Evolutionary conservation across 2,888 invertebrate genomes (phyloP), one percentile per base, ranked within the genome.

Genomic region (Harmothoe impar): DNA sequence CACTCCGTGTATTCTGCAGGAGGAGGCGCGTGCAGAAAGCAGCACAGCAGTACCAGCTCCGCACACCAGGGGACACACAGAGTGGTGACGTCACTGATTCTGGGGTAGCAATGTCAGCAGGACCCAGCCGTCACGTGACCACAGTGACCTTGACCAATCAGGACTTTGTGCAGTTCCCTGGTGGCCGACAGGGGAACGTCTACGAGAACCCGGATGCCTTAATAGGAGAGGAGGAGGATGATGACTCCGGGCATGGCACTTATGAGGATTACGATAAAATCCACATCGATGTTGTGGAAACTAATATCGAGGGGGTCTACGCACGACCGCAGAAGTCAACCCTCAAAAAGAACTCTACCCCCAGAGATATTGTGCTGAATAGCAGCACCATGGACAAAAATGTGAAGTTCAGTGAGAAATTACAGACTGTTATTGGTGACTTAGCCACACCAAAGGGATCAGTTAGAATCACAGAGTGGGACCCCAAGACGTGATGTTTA

Each of bases 381-480:
- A 72, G n/a, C 25, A n/a, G n/a, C n/a, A n/a, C n/a, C 25, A 72
- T 72, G 25, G 72, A 72, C 29, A 72, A 72, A 72, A 72, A 72
- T 15, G 72, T 72, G 29, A 72, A 72, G 25, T 72, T 72, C 17
- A 72, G 72, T 29, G 72, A 29, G 25, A 29, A n/a, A 15, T 15
- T 72, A 29, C 72, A 72, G 1, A 72, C 72, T 72, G 31, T 72
- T 3, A 72, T 72, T 72, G 72, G 25, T 29, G 72, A 72, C 15
- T n/a, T 43, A 43, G 3, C 43, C 3, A 43, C 43, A 43, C 43
- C 43, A 10, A 43, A 43, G 10, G 43, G 43, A 43, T 43, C 43
- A 10, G 43, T 43, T 43, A 43, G 10, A 43, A 43, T 43, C 3
- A 43, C 43, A 10, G 43, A 43, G 10, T 43, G 43, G 43, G 43